Evolutionary conservation across 2,113 vertebrate species (phyloP), one percentile per base, ranked within the genome.

Genomic region (Entelurus aequoreus): DNA sequence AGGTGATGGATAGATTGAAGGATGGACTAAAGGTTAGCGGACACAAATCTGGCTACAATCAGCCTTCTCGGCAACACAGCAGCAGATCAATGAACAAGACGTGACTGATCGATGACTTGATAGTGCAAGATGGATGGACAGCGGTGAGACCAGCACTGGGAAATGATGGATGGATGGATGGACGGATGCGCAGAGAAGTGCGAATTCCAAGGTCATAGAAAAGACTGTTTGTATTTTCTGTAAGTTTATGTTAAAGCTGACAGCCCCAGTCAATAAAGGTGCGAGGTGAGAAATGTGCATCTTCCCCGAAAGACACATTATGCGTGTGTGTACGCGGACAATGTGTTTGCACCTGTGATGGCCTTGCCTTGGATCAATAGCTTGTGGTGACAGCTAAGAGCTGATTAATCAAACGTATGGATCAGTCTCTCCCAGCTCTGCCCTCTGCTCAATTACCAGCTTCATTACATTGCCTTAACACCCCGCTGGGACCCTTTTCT

Each of bases 371-470:
- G 53, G 71, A 87, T 88, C 84, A 76, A 86, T 87, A 82, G 68
- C 72, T 60, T 87, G 87, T 86, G 85, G 85, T 87, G 87, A 88
- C 87, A 87, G 85, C 87, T 85, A 64, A 85, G 82, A 86, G 82
- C 85, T 83, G 87, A 88, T 88, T 79, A 88, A 88, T 88, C 84
- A 88, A 80, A 85, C 59, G 84, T 85, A 86, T 87, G 81, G 82
- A 88, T 86, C 84, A 67, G 75, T 74, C 78, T 80, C 76, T 80
- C 71, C 68, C 78, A 80, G 75, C 74, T 78, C 79, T 85, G 79
- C 81, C 81, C 82, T 86, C 79, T 77, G 82, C 77, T 87, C 85
- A 85, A 86, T 87, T 86, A 86, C 82, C 82, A 86, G 82, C 84
- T 86, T 88, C 82, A 87, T 87, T 88, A 88, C 87, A 76, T 80